phyloP scores from a whole-genome alignment of 2,113 vertebrate genomes.

The Chloropsis cyanopogon region DNA sequence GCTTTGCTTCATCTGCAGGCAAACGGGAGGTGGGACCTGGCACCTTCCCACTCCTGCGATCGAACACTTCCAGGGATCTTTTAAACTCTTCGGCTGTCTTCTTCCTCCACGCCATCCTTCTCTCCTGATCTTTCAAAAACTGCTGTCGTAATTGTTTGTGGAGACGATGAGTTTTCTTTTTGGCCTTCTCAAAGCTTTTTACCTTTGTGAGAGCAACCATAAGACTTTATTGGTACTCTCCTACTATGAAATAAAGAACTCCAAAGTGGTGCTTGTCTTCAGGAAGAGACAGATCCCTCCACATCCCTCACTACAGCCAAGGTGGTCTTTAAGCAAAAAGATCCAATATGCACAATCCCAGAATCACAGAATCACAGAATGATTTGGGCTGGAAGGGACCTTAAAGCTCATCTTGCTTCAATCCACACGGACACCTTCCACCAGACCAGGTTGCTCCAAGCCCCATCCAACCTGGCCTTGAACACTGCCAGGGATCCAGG shows the following conservation, averaged over 20 bases:
- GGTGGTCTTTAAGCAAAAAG: background rate
- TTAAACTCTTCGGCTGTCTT: background rate
- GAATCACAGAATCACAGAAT: background rate
- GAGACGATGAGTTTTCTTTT: slow-evolving; percentile 9
- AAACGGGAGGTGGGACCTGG: fast-evolving
- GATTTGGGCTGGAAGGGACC: background rate
- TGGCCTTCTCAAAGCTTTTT: slow-evolving; percentile 36
- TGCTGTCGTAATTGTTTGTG: slow-evolving; percentile 56
- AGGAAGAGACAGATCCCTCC: background rate
- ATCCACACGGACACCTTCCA: background rate
- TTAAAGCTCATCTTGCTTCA: background rate
- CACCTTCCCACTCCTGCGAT: background rate
- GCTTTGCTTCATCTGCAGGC: fast-evolving
- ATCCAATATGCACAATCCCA: background rate
- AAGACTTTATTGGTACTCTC: background rate
- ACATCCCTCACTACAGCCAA: background rate
- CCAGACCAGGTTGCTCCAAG: background rate
- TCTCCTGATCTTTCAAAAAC: slow-evolving; percentile 62
- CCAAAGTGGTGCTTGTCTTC: background rate
- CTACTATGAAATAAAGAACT: background rate
- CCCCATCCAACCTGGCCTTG: background rate
- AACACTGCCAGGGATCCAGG: background rate
- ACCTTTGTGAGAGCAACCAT: slow-evolving; percentile 1
- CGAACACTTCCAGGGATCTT: slow-evolving; percentile 30
- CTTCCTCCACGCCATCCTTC: slow-evolving; percentile 7